Evolutionary conservation across 2,113 vertebrate genomes (phyloP), one percentile per base, ranked within the genome.

Genomic region (Turnix velox): DNA sequence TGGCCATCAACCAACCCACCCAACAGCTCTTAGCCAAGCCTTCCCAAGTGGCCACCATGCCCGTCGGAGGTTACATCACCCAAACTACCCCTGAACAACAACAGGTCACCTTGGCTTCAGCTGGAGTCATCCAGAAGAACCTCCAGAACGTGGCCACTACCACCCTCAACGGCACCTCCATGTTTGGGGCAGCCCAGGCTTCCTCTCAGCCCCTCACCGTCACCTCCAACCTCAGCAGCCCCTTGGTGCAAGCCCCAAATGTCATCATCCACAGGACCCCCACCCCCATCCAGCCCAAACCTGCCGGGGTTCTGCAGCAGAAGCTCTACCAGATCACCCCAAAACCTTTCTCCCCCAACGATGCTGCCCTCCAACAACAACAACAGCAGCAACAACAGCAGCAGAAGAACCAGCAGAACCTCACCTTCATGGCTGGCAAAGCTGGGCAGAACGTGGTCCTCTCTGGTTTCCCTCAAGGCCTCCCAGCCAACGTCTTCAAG

Each of bases 241-340:
- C 99, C 1, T 93, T 99, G 90, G 98, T 99, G 89, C 99, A 96
- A 2, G 96, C 97, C 0, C 97, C 98, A 74, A 99, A 99, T 22
- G 98, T 99, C 85, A 99, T 99, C 95, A 98, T 99, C 58, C 99
- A 99, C 82, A 96, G 99, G 51, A 99, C 99, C 8, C 99, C 99
- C 57, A 99, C 99, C 4, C 99, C 99, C 23, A 99, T 99, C 94
- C 99, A 99, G 80, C 99, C 99, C 94, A 99, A 99, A 51, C 99
- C 99, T 0, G 98, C 98, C 0, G 99, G 98, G 0, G 96, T 98
- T 61, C 98, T 99, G 42, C 99, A 99, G 82, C 97, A 98, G 57
- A 99, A 99, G 94, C 97, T 99, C 40, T 99, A 98, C 96, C 98
- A 98, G 96, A 97, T 98, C 91, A 98, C 97, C 1, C 98, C 98